phyloP scores from a whole-genome alignment of 1,140 invertebrate species.

The Goniozus legneri region DNA sequence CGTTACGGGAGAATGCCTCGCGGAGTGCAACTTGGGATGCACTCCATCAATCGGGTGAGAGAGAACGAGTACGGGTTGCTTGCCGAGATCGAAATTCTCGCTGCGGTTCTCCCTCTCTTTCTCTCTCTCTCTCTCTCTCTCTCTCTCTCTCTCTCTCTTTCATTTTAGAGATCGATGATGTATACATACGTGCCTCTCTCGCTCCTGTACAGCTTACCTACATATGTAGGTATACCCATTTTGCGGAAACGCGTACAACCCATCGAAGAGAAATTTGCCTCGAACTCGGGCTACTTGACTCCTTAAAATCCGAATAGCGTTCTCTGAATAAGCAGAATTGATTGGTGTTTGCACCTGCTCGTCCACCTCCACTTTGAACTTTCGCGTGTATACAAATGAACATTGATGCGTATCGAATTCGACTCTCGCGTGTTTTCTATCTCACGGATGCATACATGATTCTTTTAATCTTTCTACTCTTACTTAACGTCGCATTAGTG shows the following conservation, averaged over 20 bases:
- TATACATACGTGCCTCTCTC: background rate
- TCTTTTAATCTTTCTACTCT: too few species aligned
- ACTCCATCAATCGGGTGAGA: slow-evolving; percentile 13
- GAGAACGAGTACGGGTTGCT: slow-evolving; percentile 2
- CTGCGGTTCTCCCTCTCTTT: background rate
- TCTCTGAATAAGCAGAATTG: too few species aligned
- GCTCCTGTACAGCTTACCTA: background rate
- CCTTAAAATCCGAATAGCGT: too few species aligned
- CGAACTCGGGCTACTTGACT: slow-evolving; percentile 11
- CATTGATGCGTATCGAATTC: too few species aligned
- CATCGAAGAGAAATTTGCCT: slow-evolving; percentile 8
- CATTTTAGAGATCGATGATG: slow-evolving; percentile 20
- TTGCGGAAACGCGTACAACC: slow-evolving; percentile 7
- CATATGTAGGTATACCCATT: slow-evolving; percentile 6
- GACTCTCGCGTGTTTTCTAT: too few species aligned
- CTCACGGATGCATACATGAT: too few species aligned
- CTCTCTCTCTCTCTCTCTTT: slow-evolving; percentile 5
- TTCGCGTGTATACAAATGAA: too few species aligned
- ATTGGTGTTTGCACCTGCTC: too few species aligned
- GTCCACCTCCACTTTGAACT: too few species aligned
- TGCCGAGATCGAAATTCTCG: slow-evolving; percentile 12
- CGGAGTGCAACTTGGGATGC: background rate
- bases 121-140: slow-evolving; percentile 1
- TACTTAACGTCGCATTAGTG: too few species aligned
- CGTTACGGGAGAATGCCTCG: slow-evolving; percentile 8